These are phyloP conservation scores for Bombyx mori DNA, from an alignment of 1,140 invertebrate species.

Conservation along the genomic window DNA sequence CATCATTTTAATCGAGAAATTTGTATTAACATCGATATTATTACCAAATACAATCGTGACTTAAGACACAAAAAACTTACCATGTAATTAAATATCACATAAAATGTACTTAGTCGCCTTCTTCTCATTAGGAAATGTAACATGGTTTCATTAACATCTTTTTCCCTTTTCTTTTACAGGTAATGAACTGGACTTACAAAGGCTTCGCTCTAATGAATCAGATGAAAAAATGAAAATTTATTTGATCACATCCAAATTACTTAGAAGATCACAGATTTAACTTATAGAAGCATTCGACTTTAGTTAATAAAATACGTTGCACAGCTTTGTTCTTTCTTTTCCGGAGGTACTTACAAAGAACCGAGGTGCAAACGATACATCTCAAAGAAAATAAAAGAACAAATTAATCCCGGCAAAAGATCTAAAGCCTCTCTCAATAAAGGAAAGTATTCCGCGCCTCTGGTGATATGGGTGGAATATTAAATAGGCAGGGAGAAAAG, in stretches of 20 bases:
- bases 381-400: slow-evolving; percentile 7
- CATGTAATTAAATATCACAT: no score
- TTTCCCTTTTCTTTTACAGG: slow-evolving; percentile 21
- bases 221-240: slow-evolving; percentile 24
- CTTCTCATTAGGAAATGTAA: no score
- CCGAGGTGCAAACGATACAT: not conserved
- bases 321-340: no score
- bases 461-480: slow-evolving; percentile 8
- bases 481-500: slow-evolving; percentile 7
- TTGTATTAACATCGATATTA: no score
- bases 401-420: slow-evolving; percentile 9
- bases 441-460: slow-evolving; percentile 9
- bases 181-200: slow-evolving; percentile 44
- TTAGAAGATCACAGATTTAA: not conserved
- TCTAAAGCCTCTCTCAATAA: slow-evolving; percentile 11
- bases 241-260: no score
- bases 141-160: no score
- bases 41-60: no score
- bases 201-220: slow-evolving; percentile 38
- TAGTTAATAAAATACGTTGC: no score
- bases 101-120: no score
- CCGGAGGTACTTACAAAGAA: not conserved
- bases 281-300: no score
- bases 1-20: no score
- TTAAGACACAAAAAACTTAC: not conserved